A percentile compares a stretch with the other conserved stretches of the same genome.
Conservation (phyloP, 2,797 vertebrate species). For the Carduelis carduelis region DNA sequence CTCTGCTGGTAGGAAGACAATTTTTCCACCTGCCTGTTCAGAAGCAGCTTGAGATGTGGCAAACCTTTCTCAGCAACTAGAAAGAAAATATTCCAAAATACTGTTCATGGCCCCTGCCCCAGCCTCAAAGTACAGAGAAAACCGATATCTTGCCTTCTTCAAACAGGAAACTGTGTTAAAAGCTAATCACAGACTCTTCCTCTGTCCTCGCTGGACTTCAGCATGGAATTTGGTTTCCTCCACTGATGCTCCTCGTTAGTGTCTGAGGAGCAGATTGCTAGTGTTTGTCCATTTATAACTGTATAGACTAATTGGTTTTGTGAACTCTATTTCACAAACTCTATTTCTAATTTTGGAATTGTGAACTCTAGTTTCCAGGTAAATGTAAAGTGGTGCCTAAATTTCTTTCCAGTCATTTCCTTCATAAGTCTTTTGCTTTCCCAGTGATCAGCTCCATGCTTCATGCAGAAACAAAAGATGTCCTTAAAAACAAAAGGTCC, state of each 20-base stretch:
- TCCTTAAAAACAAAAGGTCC: background rate
- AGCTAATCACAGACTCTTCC: background rate
- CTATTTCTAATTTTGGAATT: no score
- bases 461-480: background rate
- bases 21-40: background rate
- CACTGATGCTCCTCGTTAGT: accelerated
- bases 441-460: background rate
- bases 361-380: background rate
- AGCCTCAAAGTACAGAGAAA: background rate
- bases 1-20: background rate
- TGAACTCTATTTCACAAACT: background rate
- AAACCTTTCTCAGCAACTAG: background rate
- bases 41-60: background rate
- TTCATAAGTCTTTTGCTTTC: background rate
- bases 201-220: accelerated
- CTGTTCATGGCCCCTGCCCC: background rate
- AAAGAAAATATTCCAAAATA: background rate
- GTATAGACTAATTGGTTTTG: background rate
- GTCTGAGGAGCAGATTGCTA: background rate
- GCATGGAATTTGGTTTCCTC: background rate
- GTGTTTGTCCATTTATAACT: background rate
- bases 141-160: background rate
- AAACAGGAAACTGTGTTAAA: background rate
- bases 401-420: background rate
- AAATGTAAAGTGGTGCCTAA: background rate